Percentiles rank a stretch among this genome's conserved stretches.
These are phyloP conservation scores for Cephus rjabovi DNA, from an alignment of 2,888 invertebrate species.

Conservation along the genomic window DNA sequence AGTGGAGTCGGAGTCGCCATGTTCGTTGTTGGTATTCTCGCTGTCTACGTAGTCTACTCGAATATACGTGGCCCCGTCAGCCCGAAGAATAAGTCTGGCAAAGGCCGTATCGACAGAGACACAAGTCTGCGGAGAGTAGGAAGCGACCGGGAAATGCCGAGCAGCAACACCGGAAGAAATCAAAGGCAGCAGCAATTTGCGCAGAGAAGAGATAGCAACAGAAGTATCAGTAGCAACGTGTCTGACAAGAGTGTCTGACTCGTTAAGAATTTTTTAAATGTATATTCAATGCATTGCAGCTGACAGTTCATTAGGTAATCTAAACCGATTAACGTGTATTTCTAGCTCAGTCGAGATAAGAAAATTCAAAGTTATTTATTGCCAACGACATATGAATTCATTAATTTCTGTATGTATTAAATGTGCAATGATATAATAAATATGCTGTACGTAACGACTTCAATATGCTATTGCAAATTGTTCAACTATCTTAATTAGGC, in stretches of 20 bases:
- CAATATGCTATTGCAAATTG: not conserved
- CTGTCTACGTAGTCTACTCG: slow-evolving; percentile 56
- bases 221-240: slow-evolving; percentile 53
- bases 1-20: slow-evolving; percentile 59
- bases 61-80: slow-evolving; percentile 54
- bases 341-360: not conserved
- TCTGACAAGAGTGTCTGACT: slow-evolving; percentile 60
- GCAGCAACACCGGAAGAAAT: slow-evolving; percentile 21
- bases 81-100: slow-evolving; percentile 35
- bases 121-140: slow-evolving; percentile 53
- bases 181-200: slow-evolving; percentile 20
- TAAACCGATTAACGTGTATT: not conserved
- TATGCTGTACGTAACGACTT: not conserved
- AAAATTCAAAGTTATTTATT: not conserved
- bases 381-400: not conserved
- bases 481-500: not conserved
- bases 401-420: not conserved
- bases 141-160: slow-evolving; percentile 48
- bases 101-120: slow-evolving; percentile 44
- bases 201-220: slow-evolving; percentile 53
- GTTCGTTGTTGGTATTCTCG: slow-evolving; percentile 58
- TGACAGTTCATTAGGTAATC: not conserved
- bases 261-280: not conserved
- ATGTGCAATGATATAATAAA: not conserved
- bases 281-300: not conserved